Conservation (phyloP, 2,888 invertebrate species). For the Nymphalis polychloros region DNA sequence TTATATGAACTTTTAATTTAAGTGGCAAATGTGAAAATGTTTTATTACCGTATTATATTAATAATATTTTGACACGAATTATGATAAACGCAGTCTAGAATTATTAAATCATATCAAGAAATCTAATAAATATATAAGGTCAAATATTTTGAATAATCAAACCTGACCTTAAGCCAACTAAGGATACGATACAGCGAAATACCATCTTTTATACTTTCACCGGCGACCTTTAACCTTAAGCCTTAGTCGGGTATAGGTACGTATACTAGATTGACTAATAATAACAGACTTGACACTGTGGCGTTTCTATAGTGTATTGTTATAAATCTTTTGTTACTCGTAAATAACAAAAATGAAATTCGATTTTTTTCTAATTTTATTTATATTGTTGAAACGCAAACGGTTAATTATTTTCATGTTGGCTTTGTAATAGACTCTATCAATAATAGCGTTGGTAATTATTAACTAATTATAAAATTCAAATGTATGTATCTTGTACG, state of each 20-base stretch:
- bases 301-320: background rate
- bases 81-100: too few relatives aligned
- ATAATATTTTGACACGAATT: too few relatives aligned
- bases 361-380: background rate
- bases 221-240: conserved; percentile 32
- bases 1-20: too few relatives aligned
- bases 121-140: conserved; percentile 11
- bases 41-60: too few relatives aligned
- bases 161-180: conserved; percentile 22
- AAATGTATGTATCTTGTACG: too few relatives aligned
- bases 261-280: conserved; percentile 1
- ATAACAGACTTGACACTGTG: conserved; percentile 1
- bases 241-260: background rate
- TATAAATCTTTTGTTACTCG: background rate
- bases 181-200: conserved; percentile 29
- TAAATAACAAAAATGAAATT: background rate
- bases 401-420: too few relatives aligned
- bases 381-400: background rate
- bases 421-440: too few relatives aligned
- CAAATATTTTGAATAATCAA: conserved; percentile 17
- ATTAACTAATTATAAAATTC: too few relatives aligned
- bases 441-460: too few relatives aligned
- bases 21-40: too few relatives aligned
- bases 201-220: conserved; percentile 35
- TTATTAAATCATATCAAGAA: too few relatives aligned